Evolutionary conservation across 2,113 vertebrate genomes (phyloP), one percentile per base, ranked within the genome.

Genomic region (Leptodactylus fuscus): DNA sequence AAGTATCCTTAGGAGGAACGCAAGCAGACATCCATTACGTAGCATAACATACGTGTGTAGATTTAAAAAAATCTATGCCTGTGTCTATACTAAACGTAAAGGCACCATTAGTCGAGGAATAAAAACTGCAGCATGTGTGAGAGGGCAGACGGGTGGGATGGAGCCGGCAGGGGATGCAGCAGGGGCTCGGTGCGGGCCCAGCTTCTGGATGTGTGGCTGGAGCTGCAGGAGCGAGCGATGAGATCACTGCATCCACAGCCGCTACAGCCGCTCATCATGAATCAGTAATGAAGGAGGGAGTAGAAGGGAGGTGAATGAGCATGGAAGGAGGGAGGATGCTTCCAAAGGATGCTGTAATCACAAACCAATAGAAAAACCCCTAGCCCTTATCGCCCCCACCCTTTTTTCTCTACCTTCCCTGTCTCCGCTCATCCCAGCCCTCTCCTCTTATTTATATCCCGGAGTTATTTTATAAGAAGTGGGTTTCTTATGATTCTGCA

Each of bases 281-380:
- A 96, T 91, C 93, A 90, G 92, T 88, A 95, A 94, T 92, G 93
- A 94, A 90, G 88, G 92, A 90, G 92, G 91, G 88, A 88, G 92
- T 89, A 90, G 92, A 90, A 91, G 93, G 91, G 78, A 81, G 90
- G 90, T 93, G 93, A 93, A 92, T 91, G 93, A 92, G 92, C 90
- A 90, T 88, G 93, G 91, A 91, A 90, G 87, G 89, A 88, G 88
- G 87, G 89, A 71, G 83, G 83, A 71, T 34, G 75, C 96, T 95
- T 87, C 92, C 92, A 94, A 95, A 96, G 91, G 94, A 98, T 98
- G 98, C 91, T 88, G 97, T 98, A 93, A 99, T 97, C 90, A 88
- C 92, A 92, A 95, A 89, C 97, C 98, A 99, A 98, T 98, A 89
- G 94, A 83, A 94, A 81, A 13, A 15, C 80, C 69, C 38, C 36